A percentile compares a stretch with the other conserved stretches of the same genome.
These are phyloP conservation scores for Cyaniris semiargus DNA, from an alignment of 2,888 invertebrate genomes.

Conservation along the genomic window DNA sequence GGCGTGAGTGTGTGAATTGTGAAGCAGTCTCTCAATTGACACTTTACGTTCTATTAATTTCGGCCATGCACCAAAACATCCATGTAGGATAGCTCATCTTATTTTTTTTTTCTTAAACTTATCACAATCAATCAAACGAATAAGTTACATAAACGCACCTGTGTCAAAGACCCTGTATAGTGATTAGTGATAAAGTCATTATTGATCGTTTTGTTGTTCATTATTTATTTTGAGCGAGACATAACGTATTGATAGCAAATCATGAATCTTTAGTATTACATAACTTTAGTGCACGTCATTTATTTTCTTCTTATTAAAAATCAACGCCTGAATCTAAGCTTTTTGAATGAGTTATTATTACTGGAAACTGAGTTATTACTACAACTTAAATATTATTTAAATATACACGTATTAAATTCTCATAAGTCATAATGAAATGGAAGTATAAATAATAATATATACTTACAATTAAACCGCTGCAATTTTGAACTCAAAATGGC, in stretches of 20 bases:
- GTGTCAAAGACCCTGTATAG: neutral
- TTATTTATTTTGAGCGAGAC: slow-evolving; percentile 3
- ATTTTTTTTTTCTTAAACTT: too few species aligned
- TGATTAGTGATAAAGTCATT: neutral
- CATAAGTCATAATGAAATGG: too few species aligned
- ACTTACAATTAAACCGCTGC: neutral
- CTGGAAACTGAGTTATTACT: neutral
- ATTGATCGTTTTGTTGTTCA: slow-evolving; percentile 1
- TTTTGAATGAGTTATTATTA: neutral
- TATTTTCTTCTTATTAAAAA: neutral
- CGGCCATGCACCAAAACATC: too few species aligned
- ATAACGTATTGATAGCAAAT: neutral
- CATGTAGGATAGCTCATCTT: too few species aligned
- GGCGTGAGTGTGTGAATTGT: too few species aligned
- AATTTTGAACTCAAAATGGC: neutral
- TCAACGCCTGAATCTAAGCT: neutral
- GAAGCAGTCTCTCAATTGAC: too few species aligned
- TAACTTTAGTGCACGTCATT: neutral
- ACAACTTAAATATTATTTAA: neutral
- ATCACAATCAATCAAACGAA: neutral
- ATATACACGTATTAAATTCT: too few species aligned
- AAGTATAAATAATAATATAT: neutral
- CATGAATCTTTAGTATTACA: neutral
- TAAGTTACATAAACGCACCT: neutral
- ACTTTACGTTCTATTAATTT: too few species aligned